These are phyloP conservation scores for Hypercompe scribonia DNA, from an alignment of 2,888 invertebrate species.

Conservation along the genomic window DNA sequence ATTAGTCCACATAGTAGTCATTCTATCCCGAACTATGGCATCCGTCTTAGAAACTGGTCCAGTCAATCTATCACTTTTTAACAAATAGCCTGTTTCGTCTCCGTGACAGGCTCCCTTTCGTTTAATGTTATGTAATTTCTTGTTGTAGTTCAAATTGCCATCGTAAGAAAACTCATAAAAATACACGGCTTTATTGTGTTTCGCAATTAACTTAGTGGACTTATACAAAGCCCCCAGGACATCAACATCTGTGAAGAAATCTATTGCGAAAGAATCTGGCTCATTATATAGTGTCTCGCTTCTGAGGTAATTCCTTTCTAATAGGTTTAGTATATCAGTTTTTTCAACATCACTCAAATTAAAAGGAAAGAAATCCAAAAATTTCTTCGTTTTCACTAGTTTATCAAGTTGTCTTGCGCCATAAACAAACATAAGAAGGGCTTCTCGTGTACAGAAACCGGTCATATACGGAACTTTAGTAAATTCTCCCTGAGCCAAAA, in stretches of 20 bases:
- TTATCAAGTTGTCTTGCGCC: slow-evolving; percentile 51
- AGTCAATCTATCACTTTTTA: slow-evolving; percentile 64
- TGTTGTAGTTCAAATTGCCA: slow-evolving; percentile 84
- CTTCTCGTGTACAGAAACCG: slow-evolving; percentile 82
- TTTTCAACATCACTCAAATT: slow-evolving; percentile 59
- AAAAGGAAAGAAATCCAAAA: slow-evolving; percentile 70
- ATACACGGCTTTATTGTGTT: slow-evolving; percentile 79
- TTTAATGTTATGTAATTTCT: slow-evolving; percentile 74
- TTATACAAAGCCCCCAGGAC: slow-evolving; percentile 74
- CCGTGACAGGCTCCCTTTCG: slow-evolving; percentile 86
- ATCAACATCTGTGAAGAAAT: slow-evolving; percentile 82
- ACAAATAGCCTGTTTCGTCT: slow-evolving; percentile 87
- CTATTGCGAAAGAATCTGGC: slow-evolving; percentile 72
- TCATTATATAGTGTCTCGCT: slow-evolving; percentile 67
- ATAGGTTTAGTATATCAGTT: slow-evolving; percentile 58
- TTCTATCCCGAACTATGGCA: slow-evolving; percentile 70
- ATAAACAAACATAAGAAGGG: slow-evolving; percentile 68
- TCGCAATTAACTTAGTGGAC: slow-evolving; percentile 68
- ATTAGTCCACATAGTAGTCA: slow-evolving; percentile 88
- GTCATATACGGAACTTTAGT: slow-evolving; percentile 80
- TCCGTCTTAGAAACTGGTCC: slow-evolving; percentile 64
- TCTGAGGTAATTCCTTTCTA: slow-evolving; percentile 80
- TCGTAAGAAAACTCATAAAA: slow-evolving; percentile 87
- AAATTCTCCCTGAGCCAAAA: slow-evolving; percentile 74
- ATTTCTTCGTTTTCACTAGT: slow-evolving; percentile 61